Percentiles rank a stretch among this genome's conserved stretches.
phyloP scores from a whole-genome alignment of 53 echinoderm and acorn worm genomes.

The Echinarachnius parma region DNA sequence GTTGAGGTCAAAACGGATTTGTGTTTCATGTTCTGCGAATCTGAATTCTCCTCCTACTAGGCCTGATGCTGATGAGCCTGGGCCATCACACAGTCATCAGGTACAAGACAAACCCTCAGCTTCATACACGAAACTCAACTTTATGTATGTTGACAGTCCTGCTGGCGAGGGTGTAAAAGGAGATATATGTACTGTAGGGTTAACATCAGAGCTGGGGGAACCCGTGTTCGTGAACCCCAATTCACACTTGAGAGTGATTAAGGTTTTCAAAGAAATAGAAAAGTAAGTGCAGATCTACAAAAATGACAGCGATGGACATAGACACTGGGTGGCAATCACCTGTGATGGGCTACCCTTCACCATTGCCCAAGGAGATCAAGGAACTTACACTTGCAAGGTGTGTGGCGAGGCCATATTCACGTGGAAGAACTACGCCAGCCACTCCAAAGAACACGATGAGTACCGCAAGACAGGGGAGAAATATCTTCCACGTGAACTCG shows the following conservation, averaged over 20 bases:
- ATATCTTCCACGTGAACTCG: neutral
- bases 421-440: neutral
- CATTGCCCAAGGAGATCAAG: neutral
- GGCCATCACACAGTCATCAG: neutral
- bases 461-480: neutral
- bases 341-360: conserved; percentile 28
- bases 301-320: neutral
- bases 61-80: too few species aligned
- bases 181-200: neutral
- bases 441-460: neutral
- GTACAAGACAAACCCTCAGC: neutral
- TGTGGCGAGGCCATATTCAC: neutral
- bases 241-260: neutral
- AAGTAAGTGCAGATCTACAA: conserved; percentile 10
- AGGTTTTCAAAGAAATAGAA: conserved; percentile 6
- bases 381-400: neutral
- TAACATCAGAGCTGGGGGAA: neutral
- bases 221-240: conserved; percentile 24
- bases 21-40: neutral
- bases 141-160: neutral
- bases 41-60: neutral
- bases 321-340: conserved; percentile 12
- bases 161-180: neutral
- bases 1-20: conserved; percentile 2
- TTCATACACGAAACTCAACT: neutral